Conservation (phyloP, 1,140 invertebrate species). For the Zaprionus vittiger region DNA sequence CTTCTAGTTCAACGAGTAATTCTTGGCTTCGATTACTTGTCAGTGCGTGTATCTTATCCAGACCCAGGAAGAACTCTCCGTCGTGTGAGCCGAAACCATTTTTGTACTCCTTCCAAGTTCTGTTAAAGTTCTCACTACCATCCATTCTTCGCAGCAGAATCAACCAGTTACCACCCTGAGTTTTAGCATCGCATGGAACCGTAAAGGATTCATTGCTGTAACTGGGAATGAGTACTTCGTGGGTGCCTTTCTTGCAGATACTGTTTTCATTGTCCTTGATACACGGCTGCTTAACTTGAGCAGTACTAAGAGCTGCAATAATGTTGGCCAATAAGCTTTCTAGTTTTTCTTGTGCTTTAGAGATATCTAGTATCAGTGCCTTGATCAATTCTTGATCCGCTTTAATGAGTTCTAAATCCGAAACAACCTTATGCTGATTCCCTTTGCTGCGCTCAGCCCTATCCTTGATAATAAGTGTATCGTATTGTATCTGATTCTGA, state of each 20-base stretch:
- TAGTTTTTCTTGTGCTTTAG: not conserved
- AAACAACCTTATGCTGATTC: not conserved
- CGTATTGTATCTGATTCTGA: not conserved
- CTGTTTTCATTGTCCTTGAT: too few relatives aligned
- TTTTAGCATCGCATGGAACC: not conserved
- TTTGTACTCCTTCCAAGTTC: not conserved
- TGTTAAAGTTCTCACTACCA: not conserved
- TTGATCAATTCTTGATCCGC: not conserved
- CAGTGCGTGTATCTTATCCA: not conserved
- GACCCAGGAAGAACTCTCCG: not conserved
- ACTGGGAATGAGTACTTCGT: not conserved
- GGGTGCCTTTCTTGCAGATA: not conserved
- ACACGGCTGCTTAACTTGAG: too few relatives aligned
- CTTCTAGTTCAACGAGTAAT: not conserved
- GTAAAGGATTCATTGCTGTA: not conserved
- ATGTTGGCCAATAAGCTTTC: not conserved
- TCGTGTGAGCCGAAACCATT: not conserved
- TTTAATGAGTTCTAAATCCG: not conserved
- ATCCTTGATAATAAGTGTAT: not conserved
- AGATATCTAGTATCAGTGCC: not conserved
- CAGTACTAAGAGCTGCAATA: not conserved
- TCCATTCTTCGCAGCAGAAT: not conserved
- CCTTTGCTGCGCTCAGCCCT: not conserved
- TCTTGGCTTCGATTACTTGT: not conserved
- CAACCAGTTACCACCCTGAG: not conserved